Evolutionary conservation across 2,888 invertebrate genomes (phyloP).

Genomic region (Mimumesa dahlbomi): DNA sequence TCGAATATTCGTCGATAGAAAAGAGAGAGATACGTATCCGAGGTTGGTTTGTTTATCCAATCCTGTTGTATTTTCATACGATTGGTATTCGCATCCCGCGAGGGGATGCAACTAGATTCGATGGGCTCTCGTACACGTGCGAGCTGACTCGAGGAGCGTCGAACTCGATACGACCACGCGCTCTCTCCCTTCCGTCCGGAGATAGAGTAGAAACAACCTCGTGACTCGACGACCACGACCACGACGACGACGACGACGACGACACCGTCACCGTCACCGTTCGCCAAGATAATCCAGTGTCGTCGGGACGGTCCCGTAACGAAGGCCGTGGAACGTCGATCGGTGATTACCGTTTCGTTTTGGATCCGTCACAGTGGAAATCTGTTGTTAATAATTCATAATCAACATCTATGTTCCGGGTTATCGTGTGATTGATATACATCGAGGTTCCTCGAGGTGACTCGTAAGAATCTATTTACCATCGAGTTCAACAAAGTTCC

Average conservation of each 20-base stretch:
- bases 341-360: background rate
- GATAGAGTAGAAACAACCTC: background rate
- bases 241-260: background rate
- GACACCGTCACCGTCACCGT: background rate
- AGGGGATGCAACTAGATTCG: constrained; percentile 41
- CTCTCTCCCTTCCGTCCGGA: constrained; percentile 5
- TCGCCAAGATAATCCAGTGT: background rate
- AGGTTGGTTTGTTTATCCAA: no score
- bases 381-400: no score
- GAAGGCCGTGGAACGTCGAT: background rate
- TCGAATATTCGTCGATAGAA: background rate
- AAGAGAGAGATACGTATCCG: no score
- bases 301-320: background rate
- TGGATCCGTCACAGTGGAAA: background rate
- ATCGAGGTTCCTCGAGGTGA: no score
- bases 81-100: constrained; percentile 2
- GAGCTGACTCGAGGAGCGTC: constrained; percentile 48
- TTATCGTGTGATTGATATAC: no score
- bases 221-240: no score
- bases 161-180: constrained; percentile 44
- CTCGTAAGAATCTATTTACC: no score
- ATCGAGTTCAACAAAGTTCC: no score
- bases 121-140: constrained; percentile 53
- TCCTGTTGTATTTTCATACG: no score
- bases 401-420: no score